Evolutionary conservation across 1,140 invertebrate genomes (phyloP), one percentile per base, ranked within the genome.

Genomic region (Hypothenemus hampei): DNA sequence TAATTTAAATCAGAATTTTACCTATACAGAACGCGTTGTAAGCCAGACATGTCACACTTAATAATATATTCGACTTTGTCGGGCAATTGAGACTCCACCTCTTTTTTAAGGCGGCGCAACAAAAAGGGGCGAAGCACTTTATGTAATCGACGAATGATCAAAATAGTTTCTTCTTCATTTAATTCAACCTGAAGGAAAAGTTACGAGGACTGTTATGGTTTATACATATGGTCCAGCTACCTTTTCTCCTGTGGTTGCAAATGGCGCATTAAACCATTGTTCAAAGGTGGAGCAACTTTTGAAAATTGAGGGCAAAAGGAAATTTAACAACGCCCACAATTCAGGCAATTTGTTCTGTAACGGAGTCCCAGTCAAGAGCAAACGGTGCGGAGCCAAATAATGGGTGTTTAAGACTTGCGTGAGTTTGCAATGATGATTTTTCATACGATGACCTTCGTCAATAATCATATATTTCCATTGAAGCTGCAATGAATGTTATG

Each of bases 391-490:
- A 76, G 50, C 66, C 58, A 35, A 73, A 75, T 31, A 65, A 63
- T 19, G 74, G 64, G 29, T 46, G 11, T 58, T 71, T n/a, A 81
- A 23, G 5, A 95, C 80, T 72, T 98, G 96, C 95, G 97, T 99
- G 40, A 97, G 75, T 70, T 98, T 96, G 10, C 93, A 97, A 74
- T 98, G 98, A 69, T 98, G 99, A 75, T 99, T 99, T 77, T 99
- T 99, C 55, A 99, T 99, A 69, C 99, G 97, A 69, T 99, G 97
- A 16, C 97, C 97, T 77, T 99, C 97, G 72, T 99, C 97, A 19
- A 99, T 78, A 63, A 99, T 97, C n/a, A 99, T 80, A 74, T 99
- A 99, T 68, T 96, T 94, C 96, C 97, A 99, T 57, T 47, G 58
- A 13, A 19, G 16, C 36, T 39, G 3, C 11, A 46, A n/a, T n/a